Evolutionary conservation across 2,113 vertebrate genomes (phyloP), one percentile per base, ranked within the genome.

Genomic region (Poeciliopsis prolifica): DNA sequence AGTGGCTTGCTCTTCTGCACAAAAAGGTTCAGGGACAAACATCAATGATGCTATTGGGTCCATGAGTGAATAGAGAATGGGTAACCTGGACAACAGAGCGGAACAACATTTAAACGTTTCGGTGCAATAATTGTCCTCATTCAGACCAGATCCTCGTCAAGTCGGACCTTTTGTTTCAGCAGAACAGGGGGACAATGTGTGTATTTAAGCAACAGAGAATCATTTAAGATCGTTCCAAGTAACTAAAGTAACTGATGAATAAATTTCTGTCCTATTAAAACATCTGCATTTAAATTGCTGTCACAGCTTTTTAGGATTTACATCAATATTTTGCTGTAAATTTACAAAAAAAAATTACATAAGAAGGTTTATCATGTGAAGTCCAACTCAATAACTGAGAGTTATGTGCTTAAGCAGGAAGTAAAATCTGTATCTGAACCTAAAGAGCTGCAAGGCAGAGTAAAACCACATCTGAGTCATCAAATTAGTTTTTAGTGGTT

Each of bases 401-500:
- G 14, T 42, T 42, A 15, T 48, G 44, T 48, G 44, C 15, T 17
- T 6, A 48, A 48, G 44, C 44, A 48, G 17, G 19, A 48, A 17
- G 15, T 17, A 15, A 48, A 48, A 48, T 5, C 1, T 48, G 4
- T 48, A 48, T 48, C 44, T 17, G 44, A 5, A 17, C 5, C 1
- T 48, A 48, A 4, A 48, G 17, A 48, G 17, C 44, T 19, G 44
- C 17, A 48, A 17, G 14, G 19, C 44, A 48, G 44, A 48, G 74
- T 44, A 35, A 1, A 7, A 33, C 10, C 19, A 58, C 35, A 11
- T 26, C 61, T 81, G 40, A 74, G 48, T 82, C 54, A 75, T 82
- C 48, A 68, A 67, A 71, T 35, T 42, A 67, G 73, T 54, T 26
- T 31, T 73, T 17, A 80, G 31, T n/a, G 15, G 30, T 70, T 31